Conservation (phyloP, 2,888 invertebrate genomes). For the Drosophila birchii region DNA sequence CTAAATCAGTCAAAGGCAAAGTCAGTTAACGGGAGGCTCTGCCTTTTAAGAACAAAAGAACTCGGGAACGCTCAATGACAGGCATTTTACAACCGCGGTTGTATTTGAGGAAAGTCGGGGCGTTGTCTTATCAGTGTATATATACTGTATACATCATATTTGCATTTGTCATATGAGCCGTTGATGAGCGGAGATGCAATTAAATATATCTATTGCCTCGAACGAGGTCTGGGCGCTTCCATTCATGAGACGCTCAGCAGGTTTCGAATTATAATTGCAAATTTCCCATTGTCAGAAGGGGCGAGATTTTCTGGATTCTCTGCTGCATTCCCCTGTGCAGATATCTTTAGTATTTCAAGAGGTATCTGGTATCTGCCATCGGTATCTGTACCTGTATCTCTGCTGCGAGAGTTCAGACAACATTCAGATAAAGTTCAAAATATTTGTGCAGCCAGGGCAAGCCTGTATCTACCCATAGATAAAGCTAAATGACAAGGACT, state of each 20-base stretch:
- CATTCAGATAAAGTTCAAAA: conserved; percentile 30
- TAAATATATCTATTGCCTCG: conserved; percentile 18
- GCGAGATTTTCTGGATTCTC: neutral
- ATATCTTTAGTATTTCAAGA: conserved; percentile 12
- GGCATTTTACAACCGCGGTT: conserved; percentile 23
- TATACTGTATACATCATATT: conserved; percentile 2
- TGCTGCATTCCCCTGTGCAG: conserved; percentile 1
- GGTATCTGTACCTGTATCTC: conserved; percentile 5
- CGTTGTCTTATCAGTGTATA: conserved; percentile 26
- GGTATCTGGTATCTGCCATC: neutral
- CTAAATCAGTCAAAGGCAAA: conserved; percentile 33
- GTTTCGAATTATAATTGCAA: conserved; percentile 15
- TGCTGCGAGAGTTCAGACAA: conserved; percentile 21
- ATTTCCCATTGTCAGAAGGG: conserved; percentile 18
- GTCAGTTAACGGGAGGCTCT: conserved; percentile 1
- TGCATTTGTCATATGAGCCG: conserved; percentile 30
- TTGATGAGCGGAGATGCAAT: conserved; percentile 2
- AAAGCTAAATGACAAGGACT: conserved; percentile 12
- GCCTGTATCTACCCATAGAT: conserved; percentile 14
- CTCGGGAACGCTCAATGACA: conserved; percentile 17
- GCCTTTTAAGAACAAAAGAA: conserved; percentile 4
- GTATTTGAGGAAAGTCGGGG: conserved; percentile 18
- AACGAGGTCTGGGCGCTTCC: conserved; percentile 1
- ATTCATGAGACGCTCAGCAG: conserved; percentile 9
- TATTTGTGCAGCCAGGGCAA: conserved; percentile 1